Evolutionary conservation across 37 sponge, comb jelly and placozoan genomes (phyloP), one percentile per base, ranked within the genome.

Genomic region (Cliona cf. orientalis): DNA sequence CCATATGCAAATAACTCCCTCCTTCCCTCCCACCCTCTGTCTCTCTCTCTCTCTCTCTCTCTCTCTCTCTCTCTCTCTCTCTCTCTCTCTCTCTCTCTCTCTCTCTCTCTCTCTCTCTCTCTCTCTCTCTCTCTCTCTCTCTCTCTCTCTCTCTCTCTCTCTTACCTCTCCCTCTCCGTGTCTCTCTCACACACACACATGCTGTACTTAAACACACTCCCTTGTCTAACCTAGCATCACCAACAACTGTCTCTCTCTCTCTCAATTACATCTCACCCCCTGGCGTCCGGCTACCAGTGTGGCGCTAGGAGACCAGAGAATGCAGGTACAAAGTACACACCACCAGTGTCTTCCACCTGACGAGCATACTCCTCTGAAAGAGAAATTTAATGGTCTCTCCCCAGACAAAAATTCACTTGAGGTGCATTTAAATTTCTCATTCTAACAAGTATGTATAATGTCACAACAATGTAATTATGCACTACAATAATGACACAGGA

Each of bases 311-410:
- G 86, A 12, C 97, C 97, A 65, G 89, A 87, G 83, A 97, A 97
- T 17, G 97, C 97, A 32, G 97, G 94, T n/a, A 97, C 97, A 94
- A 97, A 97, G 75, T 91, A 97, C 7, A 94, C 92, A 42, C 82
- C 92, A 72, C 82, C 94, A 19, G 87, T 11, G 14, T 11, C 11
- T 11, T 49, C 55, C 11, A 49, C 55, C 11, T 17, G 11, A 11
- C 17, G 11, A 49, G 55, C 55, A 49, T 11, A 49, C 14, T 17
- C 11, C 55, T 49, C 55, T 49, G 17, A 19, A 49, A 19, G 11
- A 49, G 55, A 17, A n/a, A n/a, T 66, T 49, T 49, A 29, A 26
- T 28, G 2, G 39, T 70, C 22, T 9, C 12, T 9, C 14, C 11
- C 5, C 60, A n/a, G 23, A 59, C 14, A 59, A 4, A 9, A 9